Evolutionary conservation across 2,888 invertebrate species (phyloP).

Genomic region (Ormyrus pomaceus): DNA sequence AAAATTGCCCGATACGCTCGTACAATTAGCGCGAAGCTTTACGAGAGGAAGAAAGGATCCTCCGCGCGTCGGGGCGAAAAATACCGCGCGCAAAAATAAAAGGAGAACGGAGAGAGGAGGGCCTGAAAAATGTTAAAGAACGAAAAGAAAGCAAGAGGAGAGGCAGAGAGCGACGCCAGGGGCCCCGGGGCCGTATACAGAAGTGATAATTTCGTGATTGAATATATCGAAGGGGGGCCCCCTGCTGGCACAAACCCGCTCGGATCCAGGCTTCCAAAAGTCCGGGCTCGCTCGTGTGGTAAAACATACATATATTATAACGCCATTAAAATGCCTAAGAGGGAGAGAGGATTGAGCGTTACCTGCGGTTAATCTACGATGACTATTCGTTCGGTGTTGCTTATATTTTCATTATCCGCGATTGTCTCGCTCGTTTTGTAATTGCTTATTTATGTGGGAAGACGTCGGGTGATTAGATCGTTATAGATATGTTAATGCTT

Average conservation of each 20-base stretch:
- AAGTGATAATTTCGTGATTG: conserved; percentile 75
- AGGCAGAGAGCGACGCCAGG: not conserved
- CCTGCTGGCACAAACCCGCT: conserved; percentile 72
- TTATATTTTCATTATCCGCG: conserved; percentile 12
- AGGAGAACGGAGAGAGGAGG: not conserved
- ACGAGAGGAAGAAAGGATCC: conserved; percentile 19
- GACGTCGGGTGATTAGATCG: too few species aligned
- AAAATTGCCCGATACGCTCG: conserved; percentile 41
- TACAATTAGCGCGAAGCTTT: conserved; percentile 45
- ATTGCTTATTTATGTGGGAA: not conserved
- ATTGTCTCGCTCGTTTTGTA: not conserved
- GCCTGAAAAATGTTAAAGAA: not conserved
- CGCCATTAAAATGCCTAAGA: conserved; percentile 70
- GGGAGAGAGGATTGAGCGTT: not conserved
- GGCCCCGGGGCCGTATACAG: conserved; percentile 64
- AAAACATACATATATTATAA: conserved; percentile 75
- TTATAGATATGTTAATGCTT: too few species aligned
- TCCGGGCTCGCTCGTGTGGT: conserved; percentile 56
- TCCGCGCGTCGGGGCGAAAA: not conserved
- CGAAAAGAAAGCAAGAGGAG: not conserved
- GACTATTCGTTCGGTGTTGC: conserved; percentile 7
- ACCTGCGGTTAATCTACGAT: not conserved
- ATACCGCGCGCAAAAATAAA: not conserved
- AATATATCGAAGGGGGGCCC: conserved; percentile 72
- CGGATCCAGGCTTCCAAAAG: conserved; percentile 55